Conservation (phyloP, 2,113 vertebrate genomes). For the Rhodinocichla rosea region DNA sequence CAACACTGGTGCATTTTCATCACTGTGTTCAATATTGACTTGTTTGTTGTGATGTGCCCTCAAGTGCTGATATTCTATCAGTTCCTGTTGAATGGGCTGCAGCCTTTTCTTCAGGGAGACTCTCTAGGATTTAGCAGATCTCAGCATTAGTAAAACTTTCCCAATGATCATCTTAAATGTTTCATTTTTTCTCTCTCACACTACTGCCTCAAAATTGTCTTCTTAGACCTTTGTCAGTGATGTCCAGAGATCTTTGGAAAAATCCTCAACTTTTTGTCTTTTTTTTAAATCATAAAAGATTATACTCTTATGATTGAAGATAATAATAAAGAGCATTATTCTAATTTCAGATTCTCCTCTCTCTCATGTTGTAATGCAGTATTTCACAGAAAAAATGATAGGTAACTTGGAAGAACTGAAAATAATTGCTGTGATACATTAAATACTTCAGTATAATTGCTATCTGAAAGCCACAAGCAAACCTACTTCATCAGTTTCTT, state of each 20-base stretch:
- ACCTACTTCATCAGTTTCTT: background rate
- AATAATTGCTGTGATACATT: background rate
- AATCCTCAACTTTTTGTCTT: background rate
- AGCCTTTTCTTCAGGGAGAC: background rate
- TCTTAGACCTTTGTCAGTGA: background rate
- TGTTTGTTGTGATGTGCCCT: background rate
- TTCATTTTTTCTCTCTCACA: background rate
- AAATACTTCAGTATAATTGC: background rate
- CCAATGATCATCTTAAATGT: background rate
- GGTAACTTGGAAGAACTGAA: background rate
- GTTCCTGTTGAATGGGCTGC: background rate
- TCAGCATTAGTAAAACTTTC: background rate
- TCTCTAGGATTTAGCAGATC: background rate
- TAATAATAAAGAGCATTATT: background rate
- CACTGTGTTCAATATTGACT: background rate
- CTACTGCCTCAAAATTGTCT: background rate
- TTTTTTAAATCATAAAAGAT: background rate
- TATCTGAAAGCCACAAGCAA: background rate
- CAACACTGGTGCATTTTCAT: background rate
- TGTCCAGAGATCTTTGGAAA: background rate
- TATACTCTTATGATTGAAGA: background rate
- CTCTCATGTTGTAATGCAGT: background rate
- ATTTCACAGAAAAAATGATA: background rate
- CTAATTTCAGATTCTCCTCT: background rate
- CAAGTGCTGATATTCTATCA: background rate